Conservation (phyloP, 2,113 vertebrate species). For the Gambusia affinis region DNA sequence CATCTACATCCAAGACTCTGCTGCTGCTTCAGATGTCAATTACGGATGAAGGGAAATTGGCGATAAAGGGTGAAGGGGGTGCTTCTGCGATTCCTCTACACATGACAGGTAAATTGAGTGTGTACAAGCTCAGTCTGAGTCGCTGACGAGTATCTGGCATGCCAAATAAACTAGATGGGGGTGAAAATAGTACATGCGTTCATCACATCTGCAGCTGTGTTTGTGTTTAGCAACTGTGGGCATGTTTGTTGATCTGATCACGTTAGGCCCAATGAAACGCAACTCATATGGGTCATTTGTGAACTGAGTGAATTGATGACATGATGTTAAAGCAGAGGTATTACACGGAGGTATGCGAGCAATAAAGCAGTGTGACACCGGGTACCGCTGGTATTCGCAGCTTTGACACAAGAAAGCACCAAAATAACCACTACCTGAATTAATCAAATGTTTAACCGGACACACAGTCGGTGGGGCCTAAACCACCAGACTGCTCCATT, state of each 20-base stretch:
- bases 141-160: conserved; percentile 5
- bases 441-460: background rate
- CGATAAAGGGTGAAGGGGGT: background rate
- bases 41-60: background rate
- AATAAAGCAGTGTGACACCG: conserved; percentile 52
- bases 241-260: background rate
- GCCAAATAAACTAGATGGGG: conserved; percentile 10
- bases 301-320: background rate
- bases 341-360: conserved; percentile 3
- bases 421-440: background rate
- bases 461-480: conserved; percentile 39
- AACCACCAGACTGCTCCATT: conserved; percentile 18
- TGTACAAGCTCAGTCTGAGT: background rate
- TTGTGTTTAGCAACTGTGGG: background rate
- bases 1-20: conserved; percentile 17
- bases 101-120: conserved; percentile 10
- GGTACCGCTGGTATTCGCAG: conserved; percentile 31
- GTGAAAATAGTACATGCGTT: conserved; percentile 3
- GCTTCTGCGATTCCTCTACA: conserved; percentile 2
- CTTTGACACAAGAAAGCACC: conserved; percentile 9
- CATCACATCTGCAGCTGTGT: conserved; percentile 22
- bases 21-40: conserved; percentile 9
- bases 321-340: background rate
- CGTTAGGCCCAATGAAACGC: background rate
- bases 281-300: conserved; percentile 17